phyloP scores from a whole-genome alignment of 2,888 invertebrate species.

The Ethmia dodecea region DNA sequence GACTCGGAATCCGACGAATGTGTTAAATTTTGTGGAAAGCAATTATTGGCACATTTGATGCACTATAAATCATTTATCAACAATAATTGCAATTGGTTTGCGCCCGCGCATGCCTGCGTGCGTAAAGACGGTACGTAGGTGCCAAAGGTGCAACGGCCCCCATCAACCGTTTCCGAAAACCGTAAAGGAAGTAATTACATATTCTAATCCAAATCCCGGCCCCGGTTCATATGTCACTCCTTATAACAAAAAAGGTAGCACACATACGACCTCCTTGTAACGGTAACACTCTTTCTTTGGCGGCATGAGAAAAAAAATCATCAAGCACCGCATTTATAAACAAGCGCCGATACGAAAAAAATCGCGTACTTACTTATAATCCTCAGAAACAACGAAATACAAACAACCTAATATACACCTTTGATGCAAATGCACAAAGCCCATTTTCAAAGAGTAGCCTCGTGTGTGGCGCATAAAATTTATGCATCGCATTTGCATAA shows the following conservation, averaged over 20 bases:
- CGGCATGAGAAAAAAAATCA: conserved; percentile 69
- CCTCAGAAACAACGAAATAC: conserved; percentile 41
- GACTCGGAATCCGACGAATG: not conserved
- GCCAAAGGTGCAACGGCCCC: conserved; percentile 53
- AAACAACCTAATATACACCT: conserved; percentile 28
- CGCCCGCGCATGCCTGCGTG: conserved; percentile 22
- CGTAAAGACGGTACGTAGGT: conserved; percentile 24
- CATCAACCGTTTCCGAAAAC: conserved; percentile 67
- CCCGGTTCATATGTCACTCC: conserved; percentile 73
- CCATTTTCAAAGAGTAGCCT: conserved; percentile 27
- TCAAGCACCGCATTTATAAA: conserved; percentile 58
- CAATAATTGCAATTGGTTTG: conserved; percentile 18
- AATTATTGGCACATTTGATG: not conserved
- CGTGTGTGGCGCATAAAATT: conserved; percentile 55
- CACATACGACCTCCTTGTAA: conserved; percentile 53
- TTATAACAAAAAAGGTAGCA: conserved; percentile 58
- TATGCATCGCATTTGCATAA: conserved; percentile 78
- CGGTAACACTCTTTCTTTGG: conserved; percentile 54
- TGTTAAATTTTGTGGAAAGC: not conserved
- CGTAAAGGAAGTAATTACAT: conserved; percentile 78
- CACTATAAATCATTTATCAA: conserved; percentile 21
- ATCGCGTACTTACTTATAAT: conserved; percentile 65
- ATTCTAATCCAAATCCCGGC: conserved; percentile 68
- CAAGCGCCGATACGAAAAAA: conserved; percentile 48
- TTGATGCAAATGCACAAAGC: conserved; percentile 24